Conservation (phyloP, 2,797 vertebrate species). For the Alauda arvensis region DNA sequence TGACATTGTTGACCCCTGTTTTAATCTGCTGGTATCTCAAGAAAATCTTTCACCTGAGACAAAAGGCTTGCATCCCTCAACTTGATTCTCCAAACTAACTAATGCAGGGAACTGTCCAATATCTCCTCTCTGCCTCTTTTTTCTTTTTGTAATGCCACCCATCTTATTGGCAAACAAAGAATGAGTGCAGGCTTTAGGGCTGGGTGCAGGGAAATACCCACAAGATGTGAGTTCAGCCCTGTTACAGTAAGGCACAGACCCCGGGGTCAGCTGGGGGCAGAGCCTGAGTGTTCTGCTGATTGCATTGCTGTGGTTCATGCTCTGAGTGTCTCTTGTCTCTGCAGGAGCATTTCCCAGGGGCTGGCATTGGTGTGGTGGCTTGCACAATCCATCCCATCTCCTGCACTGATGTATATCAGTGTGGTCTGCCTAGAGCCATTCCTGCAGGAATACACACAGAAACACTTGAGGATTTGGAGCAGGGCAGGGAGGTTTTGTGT, state of each 20-base stretch:
- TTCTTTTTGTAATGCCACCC: not conserved
- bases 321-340: not conserved
- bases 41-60: not conserved
- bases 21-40: not conserved
- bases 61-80: not conserved
- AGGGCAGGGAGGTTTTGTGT: not conserved
- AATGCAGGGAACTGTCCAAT: not conserved
- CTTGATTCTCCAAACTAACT: not conserved
- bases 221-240: not conserved
- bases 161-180: not conserved
- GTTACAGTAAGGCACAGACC: not conserved
- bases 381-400: not conserved
- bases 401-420: not conserved
- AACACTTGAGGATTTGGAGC: not conserved
- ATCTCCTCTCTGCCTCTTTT: fast-evolving
- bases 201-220: not conserved
- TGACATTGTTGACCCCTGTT: not conserved
- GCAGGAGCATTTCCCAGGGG: not conserved
- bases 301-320: not conserved
- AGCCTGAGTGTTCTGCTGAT: not conserved
- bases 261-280: not conserved
- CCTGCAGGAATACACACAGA: not conserved
- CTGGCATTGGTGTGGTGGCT: not conserved
- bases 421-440: not conserved
- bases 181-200: not conserved